Conservation (phyloP, 2,113 vertebrate genomes). For the Pitta sordida region DNA sequence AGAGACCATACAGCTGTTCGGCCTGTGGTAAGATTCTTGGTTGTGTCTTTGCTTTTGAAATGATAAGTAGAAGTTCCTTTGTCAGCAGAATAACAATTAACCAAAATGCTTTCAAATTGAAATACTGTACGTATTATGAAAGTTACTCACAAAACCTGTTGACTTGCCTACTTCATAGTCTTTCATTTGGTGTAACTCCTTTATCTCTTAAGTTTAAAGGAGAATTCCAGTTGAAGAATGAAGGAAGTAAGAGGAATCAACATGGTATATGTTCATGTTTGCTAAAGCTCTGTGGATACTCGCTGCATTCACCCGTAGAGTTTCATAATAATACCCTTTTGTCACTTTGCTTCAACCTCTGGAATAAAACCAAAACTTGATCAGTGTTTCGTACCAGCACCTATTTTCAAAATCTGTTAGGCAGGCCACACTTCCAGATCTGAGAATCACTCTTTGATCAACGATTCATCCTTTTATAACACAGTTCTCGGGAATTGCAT, state of each 20-base stretch:
- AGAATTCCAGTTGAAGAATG: neutral
- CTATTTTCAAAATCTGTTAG: neutral
- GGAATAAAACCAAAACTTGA: neutral
- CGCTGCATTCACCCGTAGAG: neutral
- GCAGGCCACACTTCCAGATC: neutral
- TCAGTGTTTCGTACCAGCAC: neutral
- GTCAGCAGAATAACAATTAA: neutral
- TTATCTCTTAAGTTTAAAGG: neutral
- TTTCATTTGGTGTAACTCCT: neutral
- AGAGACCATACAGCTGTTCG: conserved; percentile 89
- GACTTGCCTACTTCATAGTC: neutral
- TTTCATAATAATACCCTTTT: neutral
- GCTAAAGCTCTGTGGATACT: neutral
- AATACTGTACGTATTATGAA: neutral
- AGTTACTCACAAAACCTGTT: neutral
- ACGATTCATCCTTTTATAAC: neutral
- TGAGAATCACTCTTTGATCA: neutral
- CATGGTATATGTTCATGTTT: neutral
- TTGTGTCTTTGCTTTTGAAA: neutral
- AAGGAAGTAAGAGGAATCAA: neutral
- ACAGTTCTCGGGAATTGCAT: neutral
- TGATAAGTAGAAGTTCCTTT: neutral
- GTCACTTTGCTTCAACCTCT: neutral
- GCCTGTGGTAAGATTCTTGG: conserved; percentile 82
- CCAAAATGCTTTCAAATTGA: neutral